Conservation (phyloP, 2,797 vertebrate species). For the Acomys russatus region DNA sequence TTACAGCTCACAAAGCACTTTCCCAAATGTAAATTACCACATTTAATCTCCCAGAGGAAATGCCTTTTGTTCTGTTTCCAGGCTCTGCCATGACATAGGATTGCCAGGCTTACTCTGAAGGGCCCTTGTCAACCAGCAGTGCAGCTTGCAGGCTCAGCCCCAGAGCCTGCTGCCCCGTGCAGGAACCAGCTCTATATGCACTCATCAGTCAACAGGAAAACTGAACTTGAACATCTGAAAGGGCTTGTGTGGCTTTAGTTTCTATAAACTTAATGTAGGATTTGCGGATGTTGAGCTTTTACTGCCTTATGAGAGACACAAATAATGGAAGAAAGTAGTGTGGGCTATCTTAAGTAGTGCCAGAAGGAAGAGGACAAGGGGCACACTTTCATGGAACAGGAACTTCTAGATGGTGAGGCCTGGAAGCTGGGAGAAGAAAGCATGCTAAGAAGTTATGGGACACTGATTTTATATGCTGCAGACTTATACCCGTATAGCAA, state of each 20-base stretch:
- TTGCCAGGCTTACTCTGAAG: neutral
- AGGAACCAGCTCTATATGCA: neutral
- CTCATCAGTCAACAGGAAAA: neutral
- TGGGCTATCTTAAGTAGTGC: neutral
- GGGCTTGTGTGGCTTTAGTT: neutral
- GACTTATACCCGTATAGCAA: neutral
- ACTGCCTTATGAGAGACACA: slow-evolving; percentile 13
- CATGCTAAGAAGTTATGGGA: neutral
- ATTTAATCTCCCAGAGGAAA: slow-evolving; percentile 59
- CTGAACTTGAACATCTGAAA: neutral
- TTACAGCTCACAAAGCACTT: slow-evolving; percentile 40
- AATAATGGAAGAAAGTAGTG: neutral
- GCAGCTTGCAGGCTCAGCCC: neutral
- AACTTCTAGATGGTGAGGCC: neutral
- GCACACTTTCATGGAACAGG: neutral
- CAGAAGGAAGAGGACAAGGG: neutral
- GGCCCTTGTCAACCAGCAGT: neutral
- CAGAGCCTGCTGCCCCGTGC: neutral
- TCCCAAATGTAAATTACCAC: slow-evolving; percentile 15
- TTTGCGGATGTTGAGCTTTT: neutral
- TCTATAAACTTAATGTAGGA: neutral
- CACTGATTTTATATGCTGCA: neutral
- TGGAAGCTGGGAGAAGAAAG: neutral
- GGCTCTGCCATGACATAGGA: neutral
- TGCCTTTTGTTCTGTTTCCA: neutral